Conservation (phyloP, 1,140 invertebrate genomes). For the Antheraea mylitta region DNA sequence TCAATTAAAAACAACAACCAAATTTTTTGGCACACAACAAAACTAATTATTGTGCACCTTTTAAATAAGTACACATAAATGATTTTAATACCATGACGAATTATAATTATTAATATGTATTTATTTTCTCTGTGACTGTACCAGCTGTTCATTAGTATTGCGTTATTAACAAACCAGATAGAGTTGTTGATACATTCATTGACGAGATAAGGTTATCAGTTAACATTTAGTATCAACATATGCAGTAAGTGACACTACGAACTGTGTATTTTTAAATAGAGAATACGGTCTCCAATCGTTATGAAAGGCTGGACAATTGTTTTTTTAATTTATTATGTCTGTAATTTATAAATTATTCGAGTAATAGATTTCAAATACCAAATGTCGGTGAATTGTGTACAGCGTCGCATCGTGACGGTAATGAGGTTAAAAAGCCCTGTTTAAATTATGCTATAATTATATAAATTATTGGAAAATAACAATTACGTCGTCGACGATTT, state of each 20-base stretch:
- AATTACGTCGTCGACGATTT: not conserved
- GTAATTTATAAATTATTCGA: not conserved
- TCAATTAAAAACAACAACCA: too few relatives aligned
- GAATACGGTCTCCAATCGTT: not conserved
- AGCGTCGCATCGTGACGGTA: not conserved
- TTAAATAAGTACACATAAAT: too few relatives aligned
- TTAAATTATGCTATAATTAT: not conserved
- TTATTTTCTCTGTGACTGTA: slow-evolving; percentile 25
- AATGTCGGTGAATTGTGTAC: not conserved
- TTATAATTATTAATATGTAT: not conserved
- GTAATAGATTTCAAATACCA: too few relatives aligned
- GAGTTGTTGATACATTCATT: slow-evolving; percentile 50
- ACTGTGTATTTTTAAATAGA: not conserved
- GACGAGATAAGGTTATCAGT: slow-evolving; percentile 54
- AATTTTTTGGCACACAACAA: too few relatives aligned
- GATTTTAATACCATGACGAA: not conserved
- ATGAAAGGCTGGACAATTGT: not conserved
- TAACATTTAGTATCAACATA: slow-evolving; percentile 13
- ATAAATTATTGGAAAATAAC: not conserved
- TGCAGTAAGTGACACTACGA: not conserved
- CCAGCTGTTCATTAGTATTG: slow-evolving; percentile 36
- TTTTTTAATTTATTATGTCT: not conserved
- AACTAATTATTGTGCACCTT: too few relatives aligned
- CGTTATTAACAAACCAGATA: slow-evolving; percentile 56
- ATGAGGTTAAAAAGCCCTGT: not conserved